A percentile compares a stretch with the other conserved stretches of the same genome.
phyloP scores from a whole-genome alignment of 37 sponge, comb jelly and placozoan species.

The Ephydatia muelleri region DNA sequence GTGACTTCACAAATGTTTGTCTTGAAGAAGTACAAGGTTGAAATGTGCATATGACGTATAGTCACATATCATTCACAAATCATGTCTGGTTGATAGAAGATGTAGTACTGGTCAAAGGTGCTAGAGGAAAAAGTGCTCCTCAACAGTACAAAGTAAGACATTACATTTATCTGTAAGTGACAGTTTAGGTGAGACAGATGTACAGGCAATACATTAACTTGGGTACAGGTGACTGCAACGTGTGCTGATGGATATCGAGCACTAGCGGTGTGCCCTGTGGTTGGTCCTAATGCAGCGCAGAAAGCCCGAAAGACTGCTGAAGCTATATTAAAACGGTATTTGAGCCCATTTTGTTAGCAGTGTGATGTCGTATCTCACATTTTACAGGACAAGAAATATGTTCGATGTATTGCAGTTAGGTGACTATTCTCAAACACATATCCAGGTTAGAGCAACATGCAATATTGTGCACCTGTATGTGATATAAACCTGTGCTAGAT shows the following conservation, averaged over 20 bases:
- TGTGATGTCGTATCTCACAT: background rate
- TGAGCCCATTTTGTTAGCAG: background rate
- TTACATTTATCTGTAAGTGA: background rate
- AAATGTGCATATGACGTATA: background rate
- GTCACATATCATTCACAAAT: background rate
- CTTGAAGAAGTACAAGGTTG: constrained; percentile 48
- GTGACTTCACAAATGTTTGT: constrained; percentile 89
- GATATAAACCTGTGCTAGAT: too few species aligned
- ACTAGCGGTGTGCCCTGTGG: constrained; percentile 66
- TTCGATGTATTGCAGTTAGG: constrained; percentile 60
- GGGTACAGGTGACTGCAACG: constrained; percentile 83
- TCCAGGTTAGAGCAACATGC: constrained; percentile 63
- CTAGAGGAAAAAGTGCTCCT: constrained; percentile 75
- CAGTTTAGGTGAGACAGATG: too few species aligned
- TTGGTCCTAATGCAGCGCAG: constrained; percentile 83
- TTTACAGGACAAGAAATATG: constrained; percentile 66
- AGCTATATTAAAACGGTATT: constrained; percentile 70
- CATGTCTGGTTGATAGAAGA: constrained; percentile 4
- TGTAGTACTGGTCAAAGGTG: constrained; percentile 81
- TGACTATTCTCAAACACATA: constrained; percentile 69
- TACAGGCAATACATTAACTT: background rate
- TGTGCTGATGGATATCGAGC: constrained; percentile 86
- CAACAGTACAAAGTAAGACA: constrained; percentile 72
- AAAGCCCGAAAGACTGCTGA: constrained; percentile 82
- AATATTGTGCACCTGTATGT: background rate